Conservation (phyloP, 2,797 vertebrate genomes). For the Gymnoscopelus microlampas region DNA sequence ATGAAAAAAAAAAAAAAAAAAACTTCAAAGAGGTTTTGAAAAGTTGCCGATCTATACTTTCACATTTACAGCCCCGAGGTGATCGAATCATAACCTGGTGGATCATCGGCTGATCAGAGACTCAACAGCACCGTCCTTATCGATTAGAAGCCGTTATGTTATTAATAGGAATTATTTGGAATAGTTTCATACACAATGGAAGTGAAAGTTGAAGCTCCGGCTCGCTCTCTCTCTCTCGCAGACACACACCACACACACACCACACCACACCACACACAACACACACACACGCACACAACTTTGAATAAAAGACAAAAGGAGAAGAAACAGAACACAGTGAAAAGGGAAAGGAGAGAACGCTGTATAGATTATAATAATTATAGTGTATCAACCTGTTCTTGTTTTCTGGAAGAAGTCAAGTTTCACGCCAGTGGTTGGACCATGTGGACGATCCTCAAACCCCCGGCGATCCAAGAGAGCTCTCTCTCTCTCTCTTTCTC, state of each 20-base stretch:
- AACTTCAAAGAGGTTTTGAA: slow-evolving; percentile 23
- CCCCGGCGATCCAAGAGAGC: slow-evolving; percentile 76
- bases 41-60: slow-evolving; percentile 19
- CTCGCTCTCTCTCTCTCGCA: too few species aligned
- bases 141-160: too few species aligned
- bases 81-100: background rate
- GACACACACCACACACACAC: too few species aligned
- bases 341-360: slow-evolving; percentile 58
- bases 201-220: too few species aligned
- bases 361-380: slow-evolving; percentile 7
- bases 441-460: slow-evolving; percentile 85
- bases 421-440: slow-evolving; percentile 86
- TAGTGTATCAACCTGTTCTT: slow-evolving; percentile 84
- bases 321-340: slow-evolving; percentile 22
- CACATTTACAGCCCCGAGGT: background rate
- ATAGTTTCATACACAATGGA: too few species aligned
- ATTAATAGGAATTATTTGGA: too few species aligned
- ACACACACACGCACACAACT: slow-evolving; percentile 16
- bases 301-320: background rate
- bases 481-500: too few species aligned
- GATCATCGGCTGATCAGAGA: slow-evolving; percentile 17
- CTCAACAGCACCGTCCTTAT: background rate
- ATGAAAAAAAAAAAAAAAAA: slow-evolving; percentile 8
- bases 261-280: too few species aligned
- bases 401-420: slow-evolving; percentile 84